These are phyloP conservation scores for Sepiola atlantica DNA, from an alignment of 2,888 invertebrate species.

Conservation along the genomic window DNA sequence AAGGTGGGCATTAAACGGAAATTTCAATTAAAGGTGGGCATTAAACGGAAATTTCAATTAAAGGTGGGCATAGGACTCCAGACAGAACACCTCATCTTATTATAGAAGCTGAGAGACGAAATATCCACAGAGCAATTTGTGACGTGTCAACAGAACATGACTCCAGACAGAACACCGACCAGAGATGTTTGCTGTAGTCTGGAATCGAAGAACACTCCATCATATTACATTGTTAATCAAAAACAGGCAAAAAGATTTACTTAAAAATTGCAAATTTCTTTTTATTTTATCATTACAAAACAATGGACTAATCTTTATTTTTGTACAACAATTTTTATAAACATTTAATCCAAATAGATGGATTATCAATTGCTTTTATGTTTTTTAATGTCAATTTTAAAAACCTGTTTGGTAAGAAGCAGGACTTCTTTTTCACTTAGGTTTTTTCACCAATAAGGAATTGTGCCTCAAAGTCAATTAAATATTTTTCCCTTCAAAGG, in stretches of 20 bases:
- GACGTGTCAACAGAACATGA: too few relatives aligned
- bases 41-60: too few relatives aligned
- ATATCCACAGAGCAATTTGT: too few relatives aligned
- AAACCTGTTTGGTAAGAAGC: not conserved
- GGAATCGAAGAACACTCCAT: too few relatives aligned
- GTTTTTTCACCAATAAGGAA: not conserved
- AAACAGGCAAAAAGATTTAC: not conserved
- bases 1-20: too few relatives aligned
- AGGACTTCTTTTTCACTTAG: not conserved
- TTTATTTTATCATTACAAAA: not conserved
- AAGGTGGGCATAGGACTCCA: too few relatives aligned
- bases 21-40: too few relatives aligned
- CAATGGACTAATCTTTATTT: not conserved
- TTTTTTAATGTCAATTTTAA: not conserved
- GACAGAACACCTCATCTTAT: too few relatives aligned
- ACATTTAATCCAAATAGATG: not conserved
- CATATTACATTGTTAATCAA: not conserved
- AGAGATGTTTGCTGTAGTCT: too few relatives aligned
- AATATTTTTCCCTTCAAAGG: not conserved
- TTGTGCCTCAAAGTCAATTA: not conserved
- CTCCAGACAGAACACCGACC: not conserved
- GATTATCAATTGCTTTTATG: not conserved
- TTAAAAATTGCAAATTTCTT: not conserved
- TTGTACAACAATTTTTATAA: not conserved
- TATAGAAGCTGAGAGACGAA: too few relatives aligned